Conservation (phyloP, 2,797 vertebrate genomes). For the Liasis olivaceus region DNA sequence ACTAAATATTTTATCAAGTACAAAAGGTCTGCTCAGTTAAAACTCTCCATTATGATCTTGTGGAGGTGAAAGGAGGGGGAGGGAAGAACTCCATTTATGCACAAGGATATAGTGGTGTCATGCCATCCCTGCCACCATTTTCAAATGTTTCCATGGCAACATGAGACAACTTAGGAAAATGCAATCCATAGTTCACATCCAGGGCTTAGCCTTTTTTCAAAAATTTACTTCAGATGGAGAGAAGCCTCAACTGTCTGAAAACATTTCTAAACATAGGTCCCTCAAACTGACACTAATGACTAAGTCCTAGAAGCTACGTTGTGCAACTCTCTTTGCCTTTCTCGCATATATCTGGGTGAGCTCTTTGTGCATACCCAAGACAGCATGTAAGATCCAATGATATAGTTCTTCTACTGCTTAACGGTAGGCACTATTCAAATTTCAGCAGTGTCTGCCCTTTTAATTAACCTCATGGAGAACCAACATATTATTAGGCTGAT, state of each 20-base stretch:
- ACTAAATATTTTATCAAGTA: slow-evolving; percentile 58
- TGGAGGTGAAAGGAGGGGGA: neutral
- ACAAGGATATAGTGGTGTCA: slow-evolving; percentile 42
- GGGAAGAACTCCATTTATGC: slow-evolving; percentile 43
- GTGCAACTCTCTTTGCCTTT: neutral
- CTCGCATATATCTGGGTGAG: fast-evolving
- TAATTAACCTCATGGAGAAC: slow-evolving; percentile 7
- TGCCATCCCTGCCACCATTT: slow-evolving; percentile 48
- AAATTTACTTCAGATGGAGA: slow-evolving; percentile 12
- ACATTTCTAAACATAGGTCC: neutral
- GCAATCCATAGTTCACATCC: slow-evolving; percentile 14
- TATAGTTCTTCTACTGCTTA: neutral
- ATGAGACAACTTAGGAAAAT: slow-evolving; percentile 30
- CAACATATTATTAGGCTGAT: neutral
- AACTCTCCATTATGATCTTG: slow-evolving; percentile 58
- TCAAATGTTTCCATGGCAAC: slow-evolving; percentile 62
- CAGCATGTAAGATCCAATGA: neutral
- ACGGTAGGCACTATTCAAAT: neutral
- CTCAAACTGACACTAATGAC: neutral
- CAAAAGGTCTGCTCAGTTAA: slow-evolving; percentile 56
- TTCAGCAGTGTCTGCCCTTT: neutral
- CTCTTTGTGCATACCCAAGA: neutral
- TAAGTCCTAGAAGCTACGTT: neutral
- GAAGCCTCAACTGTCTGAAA: neutral
- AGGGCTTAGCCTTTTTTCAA: slow-evolving; percentile 12